These are phyloP conservation scores for Gymnopithys bicolor DNA, from an alignment of 2,797 vertebrate genomes.

Conservation along the genomic window DNA sequence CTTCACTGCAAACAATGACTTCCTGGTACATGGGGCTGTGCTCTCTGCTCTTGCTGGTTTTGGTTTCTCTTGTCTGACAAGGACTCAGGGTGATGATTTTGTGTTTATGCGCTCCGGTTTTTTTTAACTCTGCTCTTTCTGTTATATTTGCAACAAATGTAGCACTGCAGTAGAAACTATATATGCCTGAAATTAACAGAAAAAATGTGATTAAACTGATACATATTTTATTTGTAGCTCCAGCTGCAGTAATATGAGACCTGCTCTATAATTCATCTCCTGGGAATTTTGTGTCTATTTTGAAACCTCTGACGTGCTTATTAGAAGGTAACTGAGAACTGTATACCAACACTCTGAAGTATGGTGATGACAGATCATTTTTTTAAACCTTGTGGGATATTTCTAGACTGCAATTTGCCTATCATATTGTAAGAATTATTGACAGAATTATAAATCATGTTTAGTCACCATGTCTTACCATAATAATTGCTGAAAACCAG, in stretches of 20 bases:
- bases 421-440: not conserved
- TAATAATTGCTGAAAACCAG: constrained; percentile 4
- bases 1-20: not conserved
- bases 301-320: not conserved
- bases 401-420: not conserved
- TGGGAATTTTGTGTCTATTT: constrained; percentile 37
- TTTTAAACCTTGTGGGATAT: not conserved
- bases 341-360: not conserved
- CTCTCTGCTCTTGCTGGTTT: not conserved
- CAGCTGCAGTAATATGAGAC: not conserved
- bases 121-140: not conserved
- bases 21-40: not conserved
- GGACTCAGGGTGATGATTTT: not conserved
- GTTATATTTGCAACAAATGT: not conserved
- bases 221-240: not conserved
- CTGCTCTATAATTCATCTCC: not conserved
- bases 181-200: not conserved
- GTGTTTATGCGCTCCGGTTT: not conserved
- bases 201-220: not conserved
- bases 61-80: not conserved
- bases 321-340: not conserved
- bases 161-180: not conserved
- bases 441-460: not conserved
- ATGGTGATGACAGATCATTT: not conserved
- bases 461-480: not conserved